Percentiles rank a stretch among this genome's conserved stretches.
Conservation (phyloP, 2,888 invertebrate genomes). For the Idaea straminata region DNA sequence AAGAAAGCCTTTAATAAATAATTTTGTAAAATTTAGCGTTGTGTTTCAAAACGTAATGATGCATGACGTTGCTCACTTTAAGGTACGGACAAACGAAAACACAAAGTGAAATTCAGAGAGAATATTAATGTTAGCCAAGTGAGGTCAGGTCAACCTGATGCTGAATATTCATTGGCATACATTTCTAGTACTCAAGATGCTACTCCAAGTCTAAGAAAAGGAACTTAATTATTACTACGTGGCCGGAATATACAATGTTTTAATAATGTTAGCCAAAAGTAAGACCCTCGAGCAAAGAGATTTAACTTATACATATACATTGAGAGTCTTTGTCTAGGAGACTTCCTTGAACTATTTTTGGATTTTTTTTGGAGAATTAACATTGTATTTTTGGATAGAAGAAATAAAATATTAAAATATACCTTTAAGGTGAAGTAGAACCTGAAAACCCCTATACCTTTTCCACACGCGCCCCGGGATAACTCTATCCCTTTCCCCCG, state of each 20-base stretch:
- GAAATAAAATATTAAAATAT: too few relatives aligned
- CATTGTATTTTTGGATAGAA: too few relatives aligned
- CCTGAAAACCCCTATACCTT: too few relatives aligned
- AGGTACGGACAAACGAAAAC: not conserved
- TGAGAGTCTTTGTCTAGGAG: not conserved
- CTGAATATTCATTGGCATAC: constrained; percentile 2
- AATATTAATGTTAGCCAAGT: not conserved
- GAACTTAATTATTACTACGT: not conserved
- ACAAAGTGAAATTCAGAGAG: not conserved
- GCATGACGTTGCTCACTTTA: not conserved
- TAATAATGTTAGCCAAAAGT: not conserved
- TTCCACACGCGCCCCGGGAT: too few relatives aligned
- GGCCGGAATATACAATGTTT: constrained; percentile 1
- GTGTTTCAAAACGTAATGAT: too few relatives aligned
- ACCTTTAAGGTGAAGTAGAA: too few relatives aligned
- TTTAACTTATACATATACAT: too few relatives aligned
- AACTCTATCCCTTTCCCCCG: too few relatives aligned
- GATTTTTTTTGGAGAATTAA: not conserved
- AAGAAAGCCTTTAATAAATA: too few relatives aligned
- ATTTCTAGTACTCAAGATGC: constrained; percentile 8
- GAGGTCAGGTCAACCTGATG: not conserved
- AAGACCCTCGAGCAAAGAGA: not conserved
- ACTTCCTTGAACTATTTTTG: not conserved
- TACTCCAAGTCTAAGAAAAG: not conserved
- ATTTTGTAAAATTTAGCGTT: too few relatives aligned